Conservation (phyloP, 2,888 invertebrate genomes). For the Euproctis similis region DNA sequence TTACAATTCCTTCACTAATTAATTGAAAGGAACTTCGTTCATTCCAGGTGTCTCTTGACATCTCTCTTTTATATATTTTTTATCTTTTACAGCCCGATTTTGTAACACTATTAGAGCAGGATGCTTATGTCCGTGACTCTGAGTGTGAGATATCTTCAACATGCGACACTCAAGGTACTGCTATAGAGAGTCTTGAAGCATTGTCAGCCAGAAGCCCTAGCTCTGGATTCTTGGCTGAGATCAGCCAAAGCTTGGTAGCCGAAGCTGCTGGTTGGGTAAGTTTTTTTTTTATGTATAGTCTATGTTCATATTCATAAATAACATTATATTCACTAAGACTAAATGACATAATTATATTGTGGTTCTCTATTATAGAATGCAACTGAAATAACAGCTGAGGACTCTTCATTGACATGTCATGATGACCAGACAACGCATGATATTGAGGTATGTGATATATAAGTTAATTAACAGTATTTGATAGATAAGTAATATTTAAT, state of each 20-base stretch:
- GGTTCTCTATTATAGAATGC: constrained; percentile 47
- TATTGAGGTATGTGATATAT: constrained; percentile 45
- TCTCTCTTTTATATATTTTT: too few relatives aligned
- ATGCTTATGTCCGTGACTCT: constrained; percentile 52
- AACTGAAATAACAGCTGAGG: constrained; percentile 44
- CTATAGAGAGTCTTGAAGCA: constrained; percentile 71
- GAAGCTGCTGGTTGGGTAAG: constrained; percentile 58
- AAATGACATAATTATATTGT: too few relatives aligned
- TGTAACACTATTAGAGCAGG: constrained; percentile 59
- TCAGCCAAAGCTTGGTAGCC: constrained; percentile 62
- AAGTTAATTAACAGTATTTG: too few relatives aligned
- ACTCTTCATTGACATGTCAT: constrained; percentile 46
- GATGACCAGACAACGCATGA: constrained; percentile 49
- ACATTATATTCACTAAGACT: too few relatives aligned
- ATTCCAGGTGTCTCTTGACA: too few relatives aligned
- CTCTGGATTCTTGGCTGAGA: constrained; percentile 67
- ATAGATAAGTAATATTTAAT: too few relatives aligned
- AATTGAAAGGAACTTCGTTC: too few relatives aligned
- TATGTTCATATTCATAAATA: too few relatives aligned
- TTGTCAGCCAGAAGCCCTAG: constrained; percentile 64
- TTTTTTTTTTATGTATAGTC: neutral
- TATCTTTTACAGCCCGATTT: constrained; percentile 55
- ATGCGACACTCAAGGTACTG: constrained; percentile 54
- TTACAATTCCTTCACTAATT: too few relatives aligned
- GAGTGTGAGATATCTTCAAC: constrained; percentile 68